Conservation (phyloP, 2,888 invertebrate genomes). For the Meghimatium bilineatum region DNA sequence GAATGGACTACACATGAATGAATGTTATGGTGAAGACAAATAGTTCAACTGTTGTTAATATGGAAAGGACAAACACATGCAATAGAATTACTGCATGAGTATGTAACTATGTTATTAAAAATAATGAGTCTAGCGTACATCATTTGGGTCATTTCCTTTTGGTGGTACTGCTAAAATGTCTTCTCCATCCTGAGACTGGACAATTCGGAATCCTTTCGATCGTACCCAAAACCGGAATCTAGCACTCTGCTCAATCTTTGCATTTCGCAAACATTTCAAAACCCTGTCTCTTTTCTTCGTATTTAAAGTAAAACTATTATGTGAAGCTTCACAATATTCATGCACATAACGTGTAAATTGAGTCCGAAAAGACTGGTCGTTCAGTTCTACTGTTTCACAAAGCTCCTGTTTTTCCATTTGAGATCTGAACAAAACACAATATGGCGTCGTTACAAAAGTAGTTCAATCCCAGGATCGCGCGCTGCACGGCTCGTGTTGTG, state of each 20-base stretch:
- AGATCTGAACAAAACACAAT: conserved; percentile 24
- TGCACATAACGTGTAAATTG: conserved; percentile 47
- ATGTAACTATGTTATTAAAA: background rate
- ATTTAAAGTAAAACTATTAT: conserved; percentile 52
- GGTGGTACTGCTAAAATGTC: conserved; percentile 53
- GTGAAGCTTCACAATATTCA: conserved; percentile 46
- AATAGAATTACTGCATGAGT: too few species aligned
- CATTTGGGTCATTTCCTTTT: conserved; percentile 50
- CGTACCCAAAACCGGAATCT: conserved; percentile 56
- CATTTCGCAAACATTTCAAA: conserved; percentile 51
- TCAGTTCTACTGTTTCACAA: conserved; percentile 4
- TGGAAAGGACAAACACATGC: background rate
- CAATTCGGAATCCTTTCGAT: conserved; percentile 53
- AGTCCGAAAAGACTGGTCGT: conserved; percentile 46
- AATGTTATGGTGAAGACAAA: background rate
- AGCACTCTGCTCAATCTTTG: conserved; percentile 49
- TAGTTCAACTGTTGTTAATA: background rate
- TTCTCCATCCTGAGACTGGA: conserved; percentile 53
- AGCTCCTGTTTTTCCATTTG: conserved; percentile 35
- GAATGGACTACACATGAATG: too few species aligned
- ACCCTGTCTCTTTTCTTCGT: conserved; percentile 47
- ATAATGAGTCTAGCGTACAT: conserved; percentile 31
- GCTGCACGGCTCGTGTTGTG: background rate
- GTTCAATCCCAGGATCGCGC: conserved; percentile 25
- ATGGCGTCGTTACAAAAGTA: conserved; percentile 34